phyloP scores from a whole-genome alignment of 1,140 invertebrate species.

The Bombyx mandarina region DNA sequence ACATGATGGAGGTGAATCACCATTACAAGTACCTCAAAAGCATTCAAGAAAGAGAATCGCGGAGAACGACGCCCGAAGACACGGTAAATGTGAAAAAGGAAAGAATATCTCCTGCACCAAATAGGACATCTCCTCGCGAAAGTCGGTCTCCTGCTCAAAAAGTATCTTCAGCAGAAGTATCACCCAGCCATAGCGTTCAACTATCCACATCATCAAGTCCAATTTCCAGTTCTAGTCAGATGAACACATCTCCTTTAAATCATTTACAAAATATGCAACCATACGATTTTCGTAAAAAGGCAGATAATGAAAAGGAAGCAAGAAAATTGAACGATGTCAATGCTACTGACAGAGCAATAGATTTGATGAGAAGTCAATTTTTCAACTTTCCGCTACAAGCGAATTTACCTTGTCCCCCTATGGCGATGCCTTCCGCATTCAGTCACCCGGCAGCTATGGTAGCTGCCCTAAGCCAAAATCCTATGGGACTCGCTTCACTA shows the following conservation, averaged over 20 bases:
- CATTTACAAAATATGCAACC: conserved; percentile 95
- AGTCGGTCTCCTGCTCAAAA: conserved; percentile 34
- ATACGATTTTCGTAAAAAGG: conserved; percentile 87
- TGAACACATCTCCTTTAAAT: conserved; percentile 84
- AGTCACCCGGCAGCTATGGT: conserved; percentile 72
- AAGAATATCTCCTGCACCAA: conserved; percentile 29
- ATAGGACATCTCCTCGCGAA: conserved; percentile 28
- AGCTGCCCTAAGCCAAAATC: conserved; percentile 66
- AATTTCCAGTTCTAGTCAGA: conserved; percentile 66
- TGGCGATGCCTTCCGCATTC: conserved; percentile 61
- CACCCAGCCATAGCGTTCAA: conserved; percentile 41
- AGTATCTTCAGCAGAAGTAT: conserved; percentile 43
- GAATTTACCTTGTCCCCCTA: conserved; percentile 76
- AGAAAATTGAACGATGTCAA: conserved; percentile 63
- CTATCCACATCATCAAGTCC: conserved; percentile 62
- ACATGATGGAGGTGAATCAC: conserved; percentile 57
- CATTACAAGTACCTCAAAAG: conserved; percentile 46
- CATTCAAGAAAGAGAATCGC: conserved; percentile 39
- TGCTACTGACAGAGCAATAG: conserved; percentile 64
- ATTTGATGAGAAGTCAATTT: conserved; percentile 73
- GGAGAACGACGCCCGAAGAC: conserved; percentile 20
- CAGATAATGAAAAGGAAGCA: conserved; percentile 44
- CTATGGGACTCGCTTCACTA: conserved; percentile 57
- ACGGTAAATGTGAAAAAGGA: conserved; percentile 38
- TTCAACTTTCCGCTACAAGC: conserved; percentile 73